A percentile compares a stretch with the other conserved stretches of the same genome.
phyloP scores from a whole-genome alignment of 2,888 invertebrate genomes.

The Leucoma salicis region DNA sequence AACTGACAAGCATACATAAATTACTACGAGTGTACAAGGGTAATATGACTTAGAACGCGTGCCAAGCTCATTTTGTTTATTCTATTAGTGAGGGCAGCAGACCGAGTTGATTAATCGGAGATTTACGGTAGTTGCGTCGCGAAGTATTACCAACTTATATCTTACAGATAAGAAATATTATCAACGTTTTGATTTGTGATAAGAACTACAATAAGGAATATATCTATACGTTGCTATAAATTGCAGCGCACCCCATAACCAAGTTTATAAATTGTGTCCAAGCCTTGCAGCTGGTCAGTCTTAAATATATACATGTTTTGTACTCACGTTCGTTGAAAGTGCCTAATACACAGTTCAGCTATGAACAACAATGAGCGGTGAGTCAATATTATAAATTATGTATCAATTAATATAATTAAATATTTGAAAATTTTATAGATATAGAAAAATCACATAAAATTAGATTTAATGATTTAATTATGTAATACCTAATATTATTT shows the following conservation, averaged over 20 bases:
- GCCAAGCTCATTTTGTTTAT: background rate
- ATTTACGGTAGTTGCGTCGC: conserved; percentile 18
- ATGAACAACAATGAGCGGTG: conserved; percentile 24
- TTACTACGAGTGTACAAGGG: conserved; percentile 2
- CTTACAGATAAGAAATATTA: conserved; percentile 30
- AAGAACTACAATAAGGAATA: conserved; percentile 33
- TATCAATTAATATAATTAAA: background rate
- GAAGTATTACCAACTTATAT: conserved; percentile 21
- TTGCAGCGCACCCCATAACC: conserved; percentile 15
- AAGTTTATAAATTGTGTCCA: conserved; percentile 21
- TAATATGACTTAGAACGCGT: conserved; percentile 1
- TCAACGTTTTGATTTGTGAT: conserved; percentile 36
- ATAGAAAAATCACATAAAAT: too few species aligned
- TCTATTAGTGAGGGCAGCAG: conserved; percentile 9
- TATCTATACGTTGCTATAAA: conserved; percentile 27
- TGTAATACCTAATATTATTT: too few species aligned
- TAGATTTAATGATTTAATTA: too few species aligned
- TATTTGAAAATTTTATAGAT: background rate
- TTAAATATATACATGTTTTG: conserved; percentile 7
- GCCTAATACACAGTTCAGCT: conserved; percentile 11
- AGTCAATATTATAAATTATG: conserved; percentile 10
- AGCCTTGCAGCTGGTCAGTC: conserved; percentile 18
- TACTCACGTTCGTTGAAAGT: conserved; percentile 1
- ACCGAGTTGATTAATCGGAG: conserved; percentile 26
- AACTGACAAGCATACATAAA: conserved; percentile 1